phyloP scores from a whole-genome alignment of 2,888 invertebrate species.

The Leptopilina myrica region DNA sequence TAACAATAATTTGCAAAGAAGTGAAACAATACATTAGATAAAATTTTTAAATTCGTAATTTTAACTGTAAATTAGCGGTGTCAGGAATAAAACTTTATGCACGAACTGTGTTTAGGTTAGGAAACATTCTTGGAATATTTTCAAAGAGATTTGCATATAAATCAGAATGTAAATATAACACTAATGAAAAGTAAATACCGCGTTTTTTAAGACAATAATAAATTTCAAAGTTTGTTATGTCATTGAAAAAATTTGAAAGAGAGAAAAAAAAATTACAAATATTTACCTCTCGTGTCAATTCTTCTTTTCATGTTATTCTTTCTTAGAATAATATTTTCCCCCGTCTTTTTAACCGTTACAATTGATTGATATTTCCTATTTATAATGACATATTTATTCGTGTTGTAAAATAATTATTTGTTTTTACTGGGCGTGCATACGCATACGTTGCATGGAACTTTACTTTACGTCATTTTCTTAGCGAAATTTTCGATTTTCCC shows the following conservation, averaged over 20 bases:
- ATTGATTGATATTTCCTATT: neutral
- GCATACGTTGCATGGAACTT: neutral
- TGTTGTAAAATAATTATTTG: neutral
- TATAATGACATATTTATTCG: neutral
- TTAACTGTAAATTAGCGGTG: neutral
- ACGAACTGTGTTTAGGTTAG: constrained; percentile 24
- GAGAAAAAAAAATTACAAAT: constrained; percentile 1
- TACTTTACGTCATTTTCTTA: constrained; percentile 1
- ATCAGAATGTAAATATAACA: constrained; percentile 16
- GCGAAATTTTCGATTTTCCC: neutral
- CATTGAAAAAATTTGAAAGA: neutral
- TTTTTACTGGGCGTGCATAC: neutral
- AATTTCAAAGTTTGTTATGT: constrained; percentile 29
- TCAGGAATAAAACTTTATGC: neutral
- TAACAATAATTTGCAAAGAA: neutral
- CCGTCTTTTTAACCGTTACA: neutral
- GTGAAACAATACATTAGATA: neutral
- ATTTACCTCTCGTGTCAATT: neutral
- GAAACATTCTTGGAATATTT: constrained; percentile 32
- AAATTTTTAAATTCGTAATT: neutral
- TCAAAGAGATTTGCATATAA: constrained; percentile 16
- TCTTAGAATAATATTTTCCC: neutral
- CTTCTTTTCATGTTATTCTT: neutral
- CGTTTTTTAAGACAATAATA: neutral
- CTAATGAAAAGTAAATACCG: neutral